Evolutionary conservation across 37 sponge, comb jelly and placozoan species (phyloP), one percentile per base, ranked within the genome.

Genomic region (Spongilla lacustris): DNA sequence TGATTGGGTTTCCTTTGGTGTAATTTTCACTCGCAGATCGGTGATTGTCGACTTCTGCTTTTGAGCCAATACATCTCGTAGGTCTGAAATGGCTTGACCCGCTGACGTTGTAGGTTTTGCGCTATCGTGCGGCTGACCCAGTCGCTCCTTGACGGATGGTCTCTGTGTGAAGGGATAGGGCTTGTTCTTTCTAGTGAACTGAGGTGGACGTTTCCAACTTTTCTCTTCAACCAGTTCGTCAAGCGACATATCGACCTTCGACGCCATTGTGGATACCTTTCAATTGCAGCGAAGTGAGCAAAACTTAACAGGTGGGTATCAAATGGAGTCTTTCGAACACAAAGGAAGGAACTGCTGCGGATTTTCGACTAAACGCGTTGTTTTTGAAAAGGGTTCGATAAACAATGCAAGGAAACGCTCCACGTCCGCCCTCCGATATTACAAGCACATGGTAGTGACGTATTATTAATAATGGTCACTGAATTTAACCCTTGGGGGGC

Each of bases 1-100:
- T 0, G 68, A 28, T 46, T 50, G 46, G 5, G 68, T 76, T 0
- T 68, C 78, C 36, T 86, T 93, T 0, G 90, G 90, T 70, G 78
- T 73, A 5, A 93, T 75, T 33, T 85, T 86, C 21, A 83, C 48
- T 58, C 93, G 82, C 26, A 93, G 68, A 33, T 93, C 93, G 4
- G 69, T 50, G 37, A 93, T 82, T n/a, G 38, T 72, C 4, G 74
- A 30, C 69, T 86, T 85, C 76, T 81, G 86, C 73, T 90, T 90
- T 3, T 34, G 74, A 0, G 86, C 66, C 32, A 93, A 35, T 2
- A 78, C 32, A 22, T 86, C 80, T 24, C 93, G 78, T 9, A 93
- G 84, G 50, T 93, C 93, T 37, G 69, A 27, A 29, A 35, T 66
- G 24, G 79, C 27, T 38, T 41, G 27, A 0, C 29, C 66, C 66